Percentiles rank a stretch among this genome's conserved stretches.
These are phyloP conservation scores for Drosophila austrosaltans DNA, from an alignment of 2,888 invertebrate genomes.

Conservation along the genomic window DNA sequence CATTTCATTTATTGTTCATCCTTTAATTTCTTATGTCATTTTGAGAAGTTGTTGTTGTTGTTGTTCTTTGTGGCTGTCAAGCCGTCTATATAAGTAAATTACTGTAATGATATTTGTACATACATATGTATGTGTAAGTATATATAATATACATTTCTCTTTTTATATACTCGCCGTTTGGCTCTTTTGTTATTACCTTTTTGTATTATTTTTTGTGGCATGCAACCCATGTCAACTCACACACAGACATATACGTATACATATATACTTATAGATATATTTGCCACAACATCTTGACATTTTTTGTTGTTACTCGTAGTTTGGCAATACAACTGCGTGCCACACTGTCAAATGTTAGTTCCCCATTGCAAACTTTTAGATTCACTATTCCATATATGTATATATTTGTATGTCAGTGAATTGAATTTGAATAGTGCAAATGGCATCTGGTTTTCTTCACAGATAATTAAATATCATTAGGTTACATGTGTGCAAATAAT, in stretches of 20 bases:
- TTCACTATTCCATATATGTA: slow-evolving; percentile 16
- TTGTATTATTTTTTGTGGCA: slow-evolving; percentile 51
- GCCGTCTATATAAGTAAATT: slow-evolving; percentile 73
- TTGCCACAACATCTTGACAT: slow-evolving; percentile 61
- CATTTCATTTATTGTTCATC: slow-evolving; percentile 56
- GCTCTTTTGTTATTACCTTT: slow-evolving; percentile 7
- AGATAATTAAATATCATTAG: slow-evolving; percentile 30
- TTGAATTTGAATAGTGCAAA: slow-evolving; percentile 28
- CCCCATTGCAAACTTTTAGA: slow-evolving; percentile 19
- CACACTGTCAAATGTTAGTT: slow-evolving; percentile 67
- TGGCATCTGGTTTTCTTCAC: slow-evolving; percentile 37
- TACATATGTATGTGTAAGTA: not conserved
- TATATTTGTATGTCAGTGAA: slow-evolving; percentile 29
- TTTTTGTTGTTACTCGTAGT: slow-evolving; percentile 41
- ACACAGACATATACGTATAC: slow-evolving; percentile 35
- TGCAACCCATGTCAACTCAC: slow-evolving; percentile 27
- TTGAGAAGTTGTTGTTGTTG: slow-evolving; percentile 22
- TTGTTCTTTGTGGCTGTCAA: slow-evolving; percentile 47
- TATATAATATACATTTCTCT: slow-evolving; percentile 12
- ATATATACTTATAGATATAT: not conserved
- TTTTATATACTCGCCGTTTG: slow-evolving; percentile 1
- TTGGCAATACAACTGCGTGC: slow-evolving; percentile 62
- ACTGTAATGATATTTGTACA: slow-evolving; percentile 53
- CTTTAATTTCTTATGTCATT: slow-evolving; percentile 58
- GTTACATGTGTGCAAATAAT: not conserved